phyloP scores from a whole-genome alignment of 2,888 invertebrate genomes.

The Diplazon laetatorius region DNA sequence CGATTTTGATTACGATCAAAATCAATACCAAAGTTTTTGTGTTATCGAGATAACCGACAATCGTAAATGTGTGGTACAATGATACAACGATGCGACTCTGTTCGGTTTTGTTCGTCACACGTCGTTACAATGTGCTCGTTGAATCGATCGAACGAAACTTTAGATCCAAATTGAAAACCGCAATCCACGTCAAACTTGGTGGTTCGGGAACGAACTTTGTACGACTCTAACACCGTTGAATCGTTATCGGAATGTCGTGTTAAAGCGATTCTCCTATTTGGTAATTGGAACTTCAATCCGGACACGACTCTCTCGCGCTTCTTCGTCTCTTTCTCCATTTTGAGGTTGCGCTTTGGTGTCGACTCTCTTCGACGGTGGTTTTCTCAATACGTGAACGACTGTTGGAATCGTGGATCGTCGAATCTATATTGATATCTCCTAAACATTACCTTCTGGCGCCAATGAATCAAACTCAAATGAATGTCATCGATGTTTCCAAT shows the following conservation, averaged over 20 bases:
- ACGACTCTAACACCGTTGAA: slow-evolving; percentile 7
- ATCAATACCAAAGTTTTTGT: slow-evolving; percentile 39
- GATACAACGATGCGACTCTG: background rate
- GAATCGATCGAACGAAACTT: slow-evolving; percentile 60
- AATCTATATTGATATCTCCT: too few species aligned
- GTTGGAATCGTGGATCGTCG: background rate
- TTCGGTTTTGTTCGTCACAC: slow-evolving; percentile 8
- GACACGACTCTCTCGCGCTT: background rate
- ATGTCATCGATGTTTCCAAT: too few species aligned
- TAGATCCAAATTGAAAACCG: slow-evolving; percentile 59
- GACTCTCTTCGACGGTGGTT: background rate
- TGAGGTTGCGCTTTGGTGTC: background rate
- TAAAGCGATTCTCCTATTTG: slow-evolving; percentile 45
- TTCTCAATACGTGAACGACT: too few species aligned
- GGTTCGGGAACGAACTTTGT: slow-evolving; percentile 34
- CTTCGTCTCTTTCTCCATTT: slow-evolving; percentile 9
- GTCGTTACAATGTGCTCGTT: slow-evolving; percentile 49
- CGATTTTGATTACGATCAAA: slow-evolving; percentile 33
- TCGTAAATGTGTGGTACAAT: slow-evolving; percentile 9
- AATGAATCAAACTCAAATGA: too few species aligned
- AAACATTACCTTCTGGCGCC: too few species aligned
- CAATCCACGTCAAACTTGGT: slow-evolving; percentile 62
- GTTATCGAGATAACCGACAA: background rate
- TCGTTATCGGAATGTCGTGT: slow-evolving; percentile 58
- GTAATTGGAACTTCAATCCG: slow-evolving; percentile 48